Evolutionary conservation across 2,888 invertebrate genomes (phyloP).

Genomic region (Lasioglossum pauxillum): DNA sequence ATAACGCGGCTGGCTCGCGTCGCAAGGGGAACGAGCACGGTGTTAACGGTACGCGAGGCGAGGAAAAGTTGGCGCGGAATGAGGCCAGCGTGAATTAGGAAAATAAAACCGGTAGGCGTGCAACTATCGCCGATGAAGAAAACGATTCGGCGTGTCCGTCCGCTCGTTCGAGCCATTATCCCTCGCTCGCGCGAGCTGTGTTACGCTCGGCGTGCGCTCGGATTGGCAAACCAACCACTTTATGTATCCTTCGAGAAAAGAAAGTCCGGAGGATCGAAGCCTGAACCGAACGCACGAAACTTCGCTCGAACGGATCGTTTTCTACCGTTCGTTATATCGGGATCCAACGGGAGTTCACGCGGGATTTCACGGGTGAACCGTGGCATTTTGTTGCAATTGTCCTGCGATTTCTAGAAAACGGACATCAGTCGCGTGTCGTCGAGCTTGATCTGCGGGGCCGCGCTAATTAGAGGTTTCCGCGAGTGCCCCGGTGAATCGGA

Average conservation of each 20-base stretch:
- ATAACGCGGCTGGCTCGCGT: background rate
- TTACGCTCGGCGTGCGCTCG: conserved; percentile 43
- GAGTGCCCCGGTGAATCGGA: background rate
- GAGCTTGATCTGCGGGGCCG: background rate
- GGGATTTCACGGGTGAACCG: background rate
- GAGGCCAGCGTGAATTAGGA: conserved; percentile 56
- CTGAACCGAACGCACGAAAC: conserved; percentile 3
- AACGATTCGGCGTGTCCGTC: conserved; percentile 14
- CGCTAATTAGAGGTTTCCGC: conserved; percentile 8
- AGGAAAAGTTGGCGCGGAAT: conserved; percentile 44
- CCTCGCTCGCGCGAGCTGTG: conserved; percentile 36
- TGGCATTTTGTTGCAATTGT: background rate
- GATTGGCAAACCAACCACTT: conserved; percentile 31
- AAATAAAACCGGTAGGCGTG: conserved; percentile 47
- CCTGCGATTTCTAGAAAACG: background rate
- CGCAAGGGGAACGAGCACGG: conserved; percentile 33
- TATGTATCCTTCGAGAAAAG: conserved; percentile 29
- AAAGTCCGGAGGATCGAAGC: conserved; percentile 33
- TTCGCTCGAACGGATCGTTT: conserved; percentile 11
- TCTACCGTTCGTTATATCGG: background rate
- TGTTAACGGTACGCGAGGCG: conserved; percentile 47
- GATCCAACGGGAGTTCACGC: background rate
- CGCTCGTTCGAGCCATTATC: conserved; percentile 46
- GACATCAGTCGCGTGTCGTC: background rate
- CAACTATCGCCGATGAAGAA: conserved; percentile 34